Evolutionary conservation across 2,888 invertebrate species (phyloP), one percentile per base, ranked within the genome.

Genomic region (Toxonevra muliebris): DNA sequence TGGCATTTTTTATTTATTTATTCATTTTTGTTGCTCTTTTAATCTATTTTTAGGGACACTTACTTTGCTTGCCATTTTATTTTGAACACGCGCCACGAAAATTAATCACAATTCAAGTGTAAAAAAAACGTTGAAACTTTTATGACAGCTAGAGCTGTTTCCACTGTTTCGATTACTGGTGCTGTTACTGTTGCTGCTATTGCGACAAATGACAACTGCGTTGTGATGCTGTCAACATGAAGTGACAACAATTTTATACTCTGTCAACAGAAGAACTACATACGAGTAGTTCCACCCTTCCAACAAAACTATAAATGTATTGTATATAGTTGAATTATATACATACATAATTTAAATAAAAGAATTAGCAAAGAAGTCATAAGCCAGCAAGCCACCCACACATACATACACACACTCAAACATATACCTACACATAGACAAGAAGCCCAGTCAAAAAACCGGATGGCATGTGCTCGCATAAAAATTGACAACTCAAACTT

Each of bases 21-120:
- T 30, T n/a, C n/a, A n/a, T n/a, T n/a, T n/a, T n/a, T n/a, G n/a
- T n/a, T n/a, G n/a, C n/a, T n/a, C n/a, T n/a, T n/a, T n/a, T n/a
- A n/a, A n/a, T n/a, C n/a, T n/a, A n/a, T 3, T 45, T 52, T n/a
- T 41, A 11, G 9, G 12, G 30, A 15, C 70, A 81, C 81, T 82
- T 81, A 81, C 81, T 79, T 79, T 78, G 71, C 69, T 76, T 71
- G 81, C 76, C 82, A 81, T 82, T 73, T 61, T 71, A 61, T 52
- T 71, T 70, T 40, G 68, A 65, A 63, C 68, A 70, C 72, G 65
- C 71, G 71, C 48, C 65, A 66, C 73, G 55, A 54, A 2, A 48
- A n/a, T 48, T 13, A 48, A 48, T 48, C 8, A 13, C 62, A 68
- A 61, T 69, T 69, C 65, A 68, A 69, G 57, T 72, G 72, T 71